phyloP scores from a whole-genome alignment of 2,888 invertebrate genomes.

The Agrochola circellaris region DNA sequence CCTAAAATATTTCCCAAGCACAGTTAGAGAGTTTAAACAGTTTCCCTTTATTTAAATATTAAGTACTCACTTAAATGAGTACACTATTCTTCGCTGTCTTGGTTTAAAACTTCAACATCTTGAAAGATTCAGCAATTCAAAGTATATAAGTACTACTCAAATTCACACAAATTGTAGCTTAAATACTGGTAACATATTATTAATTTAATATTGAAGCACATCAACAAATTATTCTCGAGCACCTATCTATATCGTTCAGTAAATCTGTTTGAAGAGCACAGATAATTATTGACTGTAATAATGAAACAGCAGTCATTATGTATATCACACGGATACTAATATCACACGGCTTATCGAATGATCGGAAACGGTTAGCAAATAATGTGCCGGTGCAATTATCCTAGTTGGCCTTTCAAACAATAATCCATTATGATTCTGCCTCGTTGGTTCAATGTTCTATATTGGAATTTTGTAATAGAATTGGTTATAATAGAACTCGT shows the following conservation, averaged over 20 bases:
- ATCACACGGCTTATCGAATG: constrained; percentile 38
- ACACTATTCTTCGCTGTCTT: no score
- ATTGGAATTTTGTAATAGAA: neutral
- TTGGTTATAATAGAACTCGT: no score
- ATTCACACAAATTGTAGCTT: neutral
- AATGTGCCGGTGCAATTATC: constrained; percentile 27
- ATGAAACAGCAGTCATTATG: constrained; percentile 34
- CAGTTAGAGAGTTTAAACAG: no score
- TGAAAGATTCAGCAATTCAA: no score
- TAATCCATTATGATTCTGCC: constrained; percentile 1
- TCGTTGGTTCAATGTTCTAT: no score
- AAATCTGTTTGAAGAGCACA: constrained; percentile 25
- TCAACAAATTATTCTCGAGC: constrained; percentile 3
- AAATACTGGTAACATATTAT: no score
- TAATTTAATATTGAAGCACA: neutral
- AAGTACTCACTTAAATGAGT: no score
- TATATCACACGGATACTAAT: constrained; percentile 29
- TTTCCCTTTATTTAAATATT: no score
- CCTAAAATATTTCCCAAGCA: no score
- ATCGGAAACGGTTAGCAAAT: constrained; percentile 42
- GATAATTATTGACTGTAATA: constrained; percentile 39
- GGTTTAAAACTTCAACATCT: no score
- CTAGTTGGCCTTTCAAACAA: constrained; percentile 22
- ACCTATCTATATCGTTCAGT: neutral
- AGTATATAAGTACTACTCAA: no score